Evolutionary conservation across 1,140 invertebrate genomes (phyloP).

Genomic region (Danaus plexippus): DNA sequence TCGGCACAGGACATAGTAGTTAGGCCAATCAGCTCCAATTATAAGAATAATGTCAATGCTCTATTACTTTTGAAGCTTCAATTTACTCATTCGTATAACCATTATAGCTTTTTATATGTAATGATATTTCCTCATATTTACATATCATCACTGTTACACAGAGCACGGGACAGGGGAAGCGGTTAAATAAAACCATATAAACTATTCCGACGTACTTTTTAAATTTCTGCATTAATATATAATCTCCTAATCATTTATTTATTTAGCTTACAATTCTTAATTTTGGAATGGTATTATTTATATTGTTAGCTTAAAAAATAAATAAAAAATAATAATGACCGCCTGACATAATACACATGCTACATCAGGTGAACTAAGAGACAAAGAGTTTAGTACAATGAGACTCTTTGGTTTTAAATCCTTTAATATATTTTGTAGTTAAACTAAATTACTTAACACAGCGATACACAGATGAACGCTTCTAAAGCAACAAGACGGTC

Average conservation of each 20-base stretch:
- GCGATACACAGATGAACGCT: constrained; percentile 11
- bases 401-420: constrained; percentile 59
- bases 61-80: constrained; percentile 7
- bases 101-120: background rate
- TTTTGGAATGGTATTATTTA: constrained; percentile 68
- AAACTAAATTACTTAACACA: too few species aligned
- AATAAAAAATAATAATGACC: constrained; percentile 48
- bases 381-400: constrained; percentile 58
- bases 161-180: background rate
- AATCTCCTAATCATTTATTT: constrained; percentile 60
- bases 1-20: constrained; percentile 18
- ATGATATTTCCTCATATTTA: background rate
- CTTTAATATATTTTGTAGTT: too few species aligned
- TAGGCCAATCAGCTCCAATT: constrained; percentile 25
- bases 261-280: constrained; percentile 66
- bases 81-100: background rate
- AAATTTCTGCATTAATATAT: constrained; percentile 62
- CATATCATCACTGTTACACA: too few species aligned
- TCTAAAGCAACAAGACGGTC: constrained; percentile 18
- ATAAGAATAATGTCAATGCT: constrained; percentile 23
- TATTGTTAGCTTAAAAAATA: constrained; percentile 67
- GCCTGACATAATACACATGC: constrained; percentile 38
- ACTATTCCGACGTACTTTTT: constrained; percentile 51
- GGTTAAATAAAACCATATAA: background rate
- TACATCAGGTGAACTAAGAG: constrained; percentile 26